phyloP scores from a whole-genome alignment of 2,888 invertebrate species.

The Amphipoea lucens region DNA sequence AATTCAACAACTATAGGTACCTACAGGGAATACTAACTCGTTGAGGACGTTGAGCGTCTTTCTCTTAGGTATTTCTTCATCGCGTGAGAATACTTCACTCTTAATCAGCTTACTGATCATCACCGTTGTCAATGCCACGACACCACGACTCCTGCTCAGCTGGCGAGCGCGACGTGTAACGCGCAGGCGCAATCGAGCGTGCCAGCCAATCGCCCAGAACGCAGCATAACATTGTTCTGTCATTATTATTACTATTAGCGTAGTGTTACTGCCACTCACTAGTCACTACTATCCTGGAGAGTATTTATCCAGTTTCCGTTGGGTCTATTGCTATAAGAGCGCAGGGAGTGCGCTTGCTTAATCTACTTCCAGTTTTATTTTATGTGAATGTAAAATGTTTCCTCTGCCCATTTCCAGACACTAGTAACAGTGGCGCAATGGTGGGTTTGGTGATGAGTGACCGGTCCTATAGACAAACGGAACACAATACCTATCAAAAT shows the following conservation, averaged over 20 bases:
- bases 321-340: not conserved
- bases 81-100: not conserved
- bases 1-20: not conserved
- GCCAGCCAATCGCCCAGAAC: constrained; percentile 60
- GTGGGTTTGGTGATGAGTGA: not conserved
- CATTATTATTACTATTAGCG: constrained; percentile 22
- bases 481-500: not conserved
- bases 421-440: not conserved
- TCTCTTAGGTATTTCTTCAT: too few species aligned
- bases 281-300: not conserved
- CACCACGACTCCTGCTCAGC: constrained; percentile 1
- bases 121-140: constrained; percentile 32
- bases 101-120: not conserved
- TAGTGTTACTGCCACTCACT: constrained; percentile 5
- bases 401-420: too few species aligned
- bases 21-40: not conserved
- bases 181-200: constrained; percentile 48
- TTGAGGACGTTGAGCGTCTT: not conserved
- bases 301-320: not conserved
- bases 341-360: not conserved
- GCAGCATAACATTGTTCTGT: constrained; percentile 19
- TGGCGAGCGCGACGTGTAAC: constrained; percentile 25
- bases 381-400: not conserved
- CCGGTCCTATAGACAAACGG: not conserved
- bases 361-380: not conserved